These are phyloP conservation scores for Parnassius smintheus DNA, from an alignment of 2,888 invertebrate species.

Conservation along the genomic window DNA sequence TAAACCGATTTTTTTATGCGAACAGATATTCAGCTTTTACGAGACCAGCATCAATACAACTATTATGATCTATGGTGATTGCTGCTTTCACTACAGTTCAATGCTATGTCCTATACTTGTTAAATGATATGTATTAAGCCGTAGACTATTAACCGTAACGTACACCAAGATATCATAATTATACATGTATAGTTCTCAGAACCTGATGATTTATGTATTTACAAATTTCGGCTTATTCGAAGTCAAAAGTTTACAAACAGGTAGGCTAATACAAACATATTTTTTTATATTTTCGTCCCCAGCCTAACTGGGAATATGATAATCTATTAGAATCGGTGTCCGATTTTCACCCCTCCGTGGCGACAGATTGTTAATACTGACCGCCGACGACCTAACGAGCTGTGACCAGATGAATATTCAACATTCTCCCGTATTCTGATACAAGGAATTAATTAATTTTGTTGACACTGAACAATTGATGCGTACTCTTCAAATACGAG, in stretches of 20 bases:
- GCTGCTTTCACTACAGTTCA: too few relatives aligned
- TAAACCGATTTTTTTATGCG: too few relatives aligned
- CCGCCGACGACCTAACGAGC: slow-evolving; percentile 73
- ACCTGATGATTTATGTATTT: too few relatives aligned
- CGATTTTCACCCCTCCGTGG: slow-evolving; percentile 40
- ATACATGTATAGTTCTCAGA: too few relatives aligned
- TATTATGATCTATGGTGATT: not conserved
- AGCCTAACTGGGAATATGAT: slow-evolving; percentile 9
- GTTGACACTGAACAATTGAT: slow-evolving; percentile 43
- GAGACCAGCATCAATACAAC: too few relatives aligned
- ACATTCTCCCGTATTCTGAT: slow-evolving; percentile 36
- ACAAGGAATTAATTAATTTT: slow-evolving; percentile 66
- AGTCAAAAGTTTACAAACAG: not conserved
- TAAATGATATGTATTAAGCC: too few relatives aligned
- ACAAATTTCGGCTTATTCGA: too few relatives aligned
- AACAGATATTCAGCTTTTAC: too few relatives aligned
- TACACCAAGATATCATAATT: too few relatives aligned
- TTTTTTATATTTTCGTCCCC: not conserved
- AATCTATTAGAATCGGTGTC: slow-evolving; percentile 28
- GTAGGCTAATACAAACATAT: not conserved
- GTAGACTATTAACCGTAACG: too few relatives aligned
- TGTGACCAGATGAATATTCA: slow-evolving; percentile 76
- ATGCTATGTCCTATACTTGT: too few relatives aligned
- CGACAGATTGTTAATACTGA: slow-evolving; percentile 68
- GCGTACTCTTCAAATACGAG: slow-evolving; percentile 1